Evolutionary conservation across 1,140 invertebrate species (phyloP), one percentile per base, ranked within the genome.

Genomic region (Venustaconcha ellipsiformis): DNA sequence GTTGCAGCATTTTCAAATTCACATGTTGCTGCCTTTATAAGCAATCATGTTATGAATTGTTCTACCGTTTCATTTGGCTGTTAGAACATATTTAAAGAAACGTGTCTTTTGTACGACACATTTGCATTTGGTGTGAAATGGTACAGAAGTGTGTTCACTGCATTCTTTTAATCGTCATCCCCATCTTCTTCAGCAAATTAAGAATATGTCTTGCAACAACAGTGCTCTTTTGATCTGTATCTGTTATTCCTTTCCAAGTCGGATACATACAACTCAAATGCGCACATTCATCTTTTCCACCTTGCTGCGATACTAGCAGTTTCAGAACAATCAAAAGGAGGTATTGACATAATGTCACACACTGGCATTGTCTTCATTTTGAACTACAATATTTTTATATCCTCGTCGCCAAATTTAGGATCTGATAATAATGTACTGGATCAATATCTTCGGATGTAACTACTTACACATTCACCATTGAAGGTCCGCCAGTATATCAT

Each of bases 161-260:
- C 26, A 37, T 72, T 69, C 11, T 17, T 66, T 48, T 76, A 78
- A 15, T 63, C 73, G 60, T 67, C 65, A 14, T 72, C 71, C 1
- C 62, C 78, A 17, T n/a, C 72, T 57, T 37, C 48, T 30, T 74
- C 72, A 55, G 55, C 30, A 12, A 72, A 58, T 18, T 48, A 67
- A 80, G 63, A 69, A 82, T n/a, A 82, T 76, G 23, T 83, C 72
- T 68, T 82, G 80, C 15, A 78, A 63, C 23, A 82, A 72, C 8
- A 82, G 67, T 55, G 76, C 72, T 66, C 67, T 30, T 30, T 30
- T 30, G 26, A 30, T 30, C 26, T 30, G 26, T 4, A 30, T 30
- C 26, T 60, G 23, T 72, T n/a, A 80, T 62, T 14, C 72, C 72
- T 37, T 80, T 82, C 48, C 74, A 79, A 14, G 37, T 26, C 13